Percentiles rank a stretch among this genome's conserved stretches.
Conservation (phyloP, 2,888 invertebrate species). For the Mimas tiliae region DNA sequence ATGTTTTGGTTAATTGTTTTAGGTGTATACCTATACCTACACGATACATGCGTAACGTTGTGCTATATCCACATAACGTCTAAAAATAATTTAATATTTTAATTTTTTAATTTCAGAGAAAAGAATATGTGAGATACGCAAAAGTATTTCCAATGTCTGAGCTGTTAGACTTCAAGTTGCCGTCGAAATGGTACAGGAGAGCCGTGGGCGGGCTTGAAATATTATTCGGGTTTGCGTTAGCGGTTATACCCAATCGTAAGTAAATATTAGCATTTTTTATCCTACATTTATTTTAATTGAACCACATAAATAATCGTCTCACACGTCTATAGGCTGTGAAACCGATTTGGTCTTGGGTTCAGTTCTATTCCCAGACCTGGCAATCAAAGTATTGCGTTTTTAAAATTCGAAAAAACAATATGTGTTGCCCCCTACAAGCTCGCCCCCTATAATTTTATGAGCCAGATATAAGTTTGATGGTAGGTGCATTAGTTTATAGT, state of each 20-base stretch:
- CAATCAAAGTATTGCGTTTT: too few species aligned
- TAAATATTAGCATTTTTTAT: constrained; percentile 41
- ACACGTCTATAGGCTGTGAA: too few species aligned
- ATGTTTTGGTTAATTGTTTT: too few species aligned
- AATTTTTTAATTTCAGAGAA: constrained; percentile 87
- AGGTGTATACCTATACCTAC: too few species aligned
- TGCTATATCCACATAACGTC: neutral
- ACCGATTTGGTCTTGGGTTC: too few species aligned
- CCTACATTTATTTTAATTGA: neutral
- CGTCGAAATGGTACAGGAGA: constrained; percentile 96
- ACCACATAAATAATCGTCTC: neutral
- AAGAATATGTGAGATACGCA: constrained; percentile 98
- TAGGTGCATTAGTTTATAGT: too few species aligned
- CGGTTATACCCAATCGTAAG: constrained; percentile 93
- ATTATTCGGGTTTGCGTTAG: constrained; percentile 92
- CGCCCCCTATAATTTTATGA: too few species aligned
- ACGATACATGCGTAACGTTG: too few species aligned
- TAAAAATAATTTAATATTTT: constrained; percentile 30
- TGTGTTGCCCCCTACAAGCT: too few species aligned
- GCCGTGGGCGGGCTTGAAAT: constrained; percentile 93
- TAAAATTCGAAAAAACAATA: too few species aligned
- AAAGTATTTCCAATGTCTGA: constrained; percentile 95
- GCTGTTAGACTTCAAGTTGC: constrained; percentile 92
- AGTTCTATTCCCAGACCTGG: too few species aligned
- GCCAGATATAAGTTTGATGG: too few species aligned